A percentile compares a stretch with the other conserved stretches of the same genome.
Evolutionary conservation across 2,113 vertebrate genomes (phyloP).

Genomic region (Conger conger): DNA sequence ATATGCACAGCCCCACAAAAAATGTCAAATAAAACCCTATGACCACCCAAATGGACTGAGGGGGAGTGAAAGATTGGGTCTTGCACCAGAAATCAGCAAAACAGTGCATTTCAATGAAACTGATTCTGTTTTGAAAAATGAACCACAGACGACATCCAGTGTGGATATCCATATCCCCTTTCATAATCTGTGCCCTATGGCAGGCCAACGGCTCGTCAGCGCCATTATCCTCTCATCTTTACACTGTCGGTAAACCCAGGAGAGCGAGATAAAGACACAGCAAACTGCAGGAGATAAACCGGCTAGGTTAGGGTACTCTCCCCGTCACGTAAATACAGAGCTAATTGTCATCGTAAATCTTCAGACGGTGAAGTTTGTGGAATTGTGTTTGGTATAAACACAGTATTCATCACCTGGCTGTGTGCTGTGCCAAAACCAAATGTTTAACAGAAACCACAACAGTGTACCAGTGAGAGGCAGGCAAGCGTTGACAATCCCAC

Average conservation of each 20-base stretch:
- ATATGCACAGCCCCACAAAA: not conserved
- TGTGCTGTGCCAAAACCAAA: constrained; percentile 55
- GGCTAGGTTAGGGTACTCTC: constrained; percentile 47
- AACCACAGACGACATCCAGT: not conserved
- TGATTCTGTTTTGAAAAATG: not conserved
- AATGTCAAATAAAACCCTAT: not conserved
- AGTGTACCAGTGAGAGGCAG: constrained; percentile 41
- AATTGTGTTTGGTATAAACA: constrained; percentile 61
- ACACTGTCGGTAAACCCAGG: constrained; percentile 50
- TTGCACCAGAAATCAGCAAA: not conserved
- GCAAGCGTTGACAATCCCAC: constrained; percentile 43
- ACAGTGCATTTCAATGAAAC: not conserved
- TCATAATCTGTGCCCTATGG: constrained; percentile 52
- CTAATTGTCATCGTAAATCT: constrained; percentile 61
- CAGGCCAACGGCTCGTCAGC: constrained; percentile 42
- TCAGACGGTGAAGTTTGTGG: constrained; percentile 52
- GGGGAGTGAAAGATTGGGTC: too few species aligned
- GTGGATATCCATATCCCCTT: constrained; percentile 44
- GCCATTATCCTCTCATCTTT: constrained; percentile 53
- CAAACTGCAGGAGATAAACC: constrained; percentile 45
- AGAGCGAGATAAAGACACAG: constrained; percentile 49
- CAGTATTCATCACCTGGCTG: constrained; percentile 62
- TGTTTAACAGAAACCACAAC: constrained; percentile 59
- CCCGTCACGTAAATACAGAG: constrained; percentile 54
- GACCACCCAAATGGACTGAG: not conserved